These are phyloP conservation scores for Aphodius sticticus DNA, from an alignment of 2,888 invertebrate species.

Conservation along the genomic window DNA sequence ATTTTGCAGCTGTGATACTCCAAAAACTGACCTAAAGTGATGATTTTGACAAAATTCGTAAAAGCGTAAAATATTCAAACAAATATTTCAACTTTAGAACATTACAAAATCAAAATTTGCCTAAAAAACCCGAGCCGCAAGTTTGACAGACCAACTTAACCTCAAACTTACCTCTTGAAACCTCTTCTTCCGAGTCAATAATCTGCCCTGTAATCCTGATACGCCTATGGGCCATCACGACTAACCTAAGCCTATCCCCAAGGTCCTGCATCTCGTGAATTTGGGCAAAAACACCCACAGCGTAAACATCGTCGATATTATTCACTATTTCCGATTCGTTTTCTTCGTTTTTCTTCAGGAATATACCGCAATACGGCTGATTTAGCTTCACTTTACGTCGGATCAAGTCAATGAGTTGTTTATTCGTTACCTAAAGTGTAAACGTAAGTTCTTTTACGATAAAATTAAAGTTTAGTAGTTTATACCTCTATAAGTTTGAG, in stretches of 20 bases:
- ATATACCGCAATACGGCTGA: conserved; percentile 97
- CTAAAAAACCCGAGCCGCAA: too few species aligned
- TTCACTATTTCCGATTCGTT: conserved; percentile 88
- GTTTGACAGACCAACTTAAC: neutral
- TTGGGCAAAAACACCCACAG: conserved; percentile 95
- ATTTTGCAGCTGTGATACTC: too few species aligned
- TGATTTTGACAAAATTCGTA: too few species aligned
- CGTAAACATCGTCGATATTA: conserved; percentile 84
- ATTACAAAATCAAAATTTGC: too few species aligned
- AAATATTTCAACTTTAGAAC: too few species aligned
- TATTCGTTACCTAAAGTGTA: conserved; percentile 78
- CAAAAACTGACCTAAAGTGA: too few species aligned
- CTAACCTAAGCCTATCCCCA: conserved; percentile 87
- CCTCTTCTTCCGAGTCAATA: conserved; percentile 73
- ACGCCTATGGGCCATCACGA: conserved; percentile 93
- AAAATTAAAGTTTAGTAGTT: neutral
- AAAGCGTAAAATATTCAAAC: too few species aligned
- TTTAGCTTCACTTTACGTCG: conserved; percentile 93
- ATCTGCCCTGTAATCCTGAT: conserved; percentile 84
- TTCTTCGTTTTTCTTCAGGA: conserved; percentile 90
- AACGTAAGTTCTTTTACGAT: too few species aligned
- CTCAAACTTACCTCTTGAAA: conserved; percentile 51
- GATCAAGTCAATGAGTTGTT: conserved; percentile 86
- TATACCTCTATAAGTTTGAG: conserved; percentile 94
- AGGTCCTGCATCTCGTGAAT: conserved; percentile 97